Conservation (phyloP, 1,140 invertebrate species). For the Thaumetopoea pityocampa region DNA sequence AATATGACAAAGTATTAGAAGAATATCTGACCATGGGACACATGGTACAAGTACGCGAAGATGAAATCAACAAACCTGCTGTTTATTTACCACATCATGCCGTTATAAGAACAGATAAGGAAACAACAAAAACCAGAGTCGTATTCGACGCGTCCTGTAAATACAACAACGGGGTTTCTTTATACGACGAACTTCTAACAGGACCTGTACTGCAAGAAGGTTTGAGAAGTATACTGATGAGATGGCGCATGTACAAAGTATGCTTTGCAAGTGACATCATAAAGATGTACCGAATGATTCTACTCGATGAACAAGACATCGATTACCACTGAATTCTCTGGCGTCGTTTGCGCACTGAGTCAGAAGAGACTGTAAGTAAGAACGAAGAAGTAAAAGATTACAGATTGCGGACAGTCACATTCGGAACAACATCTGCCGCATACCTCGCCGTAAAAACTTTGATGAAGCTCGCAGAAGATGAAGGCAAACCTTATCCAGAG, state of each 20-base stretch:
- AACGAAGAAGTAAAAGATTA: conserved; percentile 19
- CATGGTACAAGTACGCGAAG: conserved; percentile 11
- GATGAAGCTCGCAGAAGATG: too few relatives aligned
- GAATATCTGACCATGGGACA: conserved; percentile 16
- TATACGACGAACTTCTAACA: conserved; percentile 9
- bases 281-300: conserved; percentile 15
- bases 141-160: conserved; percentile 53
- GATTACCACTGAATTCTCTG: conserved; percentile 19
- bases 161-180: conserved; percentile 12
- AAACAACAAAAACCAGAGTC: conserved; percentile 42
- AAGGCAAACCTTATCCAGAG: too few relatives aligned
- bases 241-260: conserved; percentile 7
- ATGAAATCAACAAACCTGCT: conserved; percentile 15
- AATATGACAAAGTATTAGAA: conserved; percentile 17
- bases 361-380: too few relatives aligned
- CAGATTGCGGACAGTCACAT: conserved; percentile 23
- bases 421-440: conserved; percentile 32
- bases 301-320: conserved; percentile 1
- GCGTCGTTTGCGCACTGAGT: conserved; percentile 15
- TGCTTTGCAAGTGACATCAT: conserved; percentile 8
- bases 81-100: conserved; percentile 54
- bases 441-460: too few relatives aligned
- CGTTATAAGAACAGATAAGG: conserved; percentile 34
- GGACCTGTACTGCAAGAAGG: conserved; percentile 12
- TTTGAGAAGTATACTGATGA: conserved; percentile 6